phyloP scores from a whole-genome alignment of 2,797 vertebrate genomes.

The Sciurus carolinensis region DNA sequence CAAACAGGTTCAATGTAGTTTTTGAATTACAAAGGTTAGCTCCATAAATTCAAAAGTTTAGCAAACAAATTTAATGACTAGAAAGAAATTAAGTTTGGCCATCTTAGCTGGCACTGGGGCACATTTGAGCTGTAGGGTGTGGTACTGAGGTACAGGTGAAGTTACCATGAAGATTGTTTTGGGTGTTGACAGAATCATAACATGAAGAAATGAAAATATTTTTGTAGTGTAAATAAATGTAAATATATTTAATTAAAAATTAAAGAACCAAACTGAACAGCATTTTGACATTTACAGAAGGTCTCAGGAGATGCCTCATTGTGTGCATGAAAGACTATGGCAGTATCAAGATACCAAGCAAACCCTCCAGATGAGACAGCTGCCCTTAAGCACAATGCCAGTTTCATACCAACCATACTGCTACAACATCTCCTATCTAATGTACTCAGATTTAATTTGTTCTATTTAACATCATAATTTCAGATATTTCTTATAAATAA shows the following conservation, averaged over 20 bases:
- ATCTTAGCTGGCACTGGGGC: rapidly evolving
- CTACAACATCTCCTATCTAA: neutral
- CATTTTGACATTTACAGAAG: neutral
- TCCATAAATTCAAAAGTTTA: neutral
- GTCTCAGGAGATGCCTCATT: neutral
- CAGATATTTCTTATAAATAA: neutral
- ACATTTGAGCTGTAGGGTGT: rapidly evolving
- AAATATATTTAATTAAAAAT: too few relatives aligned
- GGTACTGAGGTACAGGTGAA: neutral
- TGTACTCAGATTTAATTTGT: neutral
- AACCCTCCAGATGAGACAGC: neutral
- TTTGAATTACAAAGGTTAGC: neutral
- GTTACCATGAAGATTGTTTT: neutral
- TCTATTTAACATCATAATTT: neutral
- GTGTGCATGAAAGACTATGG: neutral
- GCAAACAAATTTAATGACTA: neutral
- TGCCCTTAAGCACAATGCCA: neutral
- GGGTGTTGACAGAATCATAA: neutral
- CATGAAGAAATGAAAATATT: neutral
- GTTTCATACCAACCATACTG: neutral
- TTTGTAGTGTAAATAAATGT: too few relatives aligned
- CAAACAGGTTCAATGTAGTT: neutral
- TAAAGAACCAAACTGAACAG: too few relatives aligned
- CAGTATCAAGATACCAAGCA: neutral
- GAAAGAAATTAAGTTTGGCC: neutral